A percentile compares a stretch with the other conserved stretches of the same genome.
These are phyloP conservation scores for Ciconia nigra DNA, from an alignment of 2,797 vertebrate genomes.

Conservation along the genomic window DNA sequence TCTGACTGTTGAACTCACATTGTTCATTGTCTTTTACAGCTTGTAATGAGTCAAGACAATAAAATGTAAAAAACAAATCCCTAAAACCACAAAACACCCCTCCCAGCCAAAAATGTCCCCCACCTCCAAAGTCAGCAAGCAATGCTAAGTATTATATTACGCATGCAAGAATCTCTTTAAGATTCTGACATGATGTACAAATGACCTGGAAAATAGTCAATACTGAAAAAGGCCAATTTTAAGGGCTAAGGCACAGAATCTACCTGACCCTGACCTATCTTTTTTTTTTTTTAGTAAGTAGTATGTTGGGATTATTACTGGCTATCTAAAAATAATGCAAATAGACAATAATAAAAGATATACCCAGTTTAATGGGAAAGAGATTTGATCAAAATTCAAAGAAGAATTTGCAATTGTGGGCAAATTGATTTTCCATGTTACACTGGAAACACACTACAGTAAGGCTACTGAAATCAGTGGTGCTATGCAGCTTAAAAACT, in stretches of 20 bases:
- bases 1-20: neutral
- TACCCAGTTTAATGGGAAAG: neutral
- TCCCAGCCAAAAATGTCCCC: neutral
- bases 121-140: neutral
- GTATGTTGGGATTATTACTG: neutral
- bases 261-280: accelerated
- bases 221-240: neutral
- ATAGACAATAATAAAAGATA: neutral
- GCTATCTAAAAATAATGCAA: neutral
- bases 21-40: neutral
- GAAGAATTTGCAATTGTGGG: neutral
- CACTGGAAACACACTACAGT: neutral
- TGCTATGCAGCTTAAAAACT: neutral
- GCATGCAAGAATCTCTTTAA: neutral
- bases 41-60: neutral
- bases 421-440: neutral
- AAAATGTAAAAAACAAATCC: neutral
- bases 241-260: neutral
- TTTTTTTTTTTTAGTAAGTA: neutral
- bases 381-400: neutral
- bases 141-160: neutral
- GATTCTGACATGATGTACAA: neutral
- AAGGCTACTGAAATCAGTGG: neutral
- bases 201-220: neutral
- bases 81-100: neutral